Percentiles rank a stretch among this genome's conserved stretches.
These are phyloP conservation scores for Isaurus tuberculatus DNA, from an alignment of 92 coral and sea anemone species.

Conservation along the genomic window DNA sequence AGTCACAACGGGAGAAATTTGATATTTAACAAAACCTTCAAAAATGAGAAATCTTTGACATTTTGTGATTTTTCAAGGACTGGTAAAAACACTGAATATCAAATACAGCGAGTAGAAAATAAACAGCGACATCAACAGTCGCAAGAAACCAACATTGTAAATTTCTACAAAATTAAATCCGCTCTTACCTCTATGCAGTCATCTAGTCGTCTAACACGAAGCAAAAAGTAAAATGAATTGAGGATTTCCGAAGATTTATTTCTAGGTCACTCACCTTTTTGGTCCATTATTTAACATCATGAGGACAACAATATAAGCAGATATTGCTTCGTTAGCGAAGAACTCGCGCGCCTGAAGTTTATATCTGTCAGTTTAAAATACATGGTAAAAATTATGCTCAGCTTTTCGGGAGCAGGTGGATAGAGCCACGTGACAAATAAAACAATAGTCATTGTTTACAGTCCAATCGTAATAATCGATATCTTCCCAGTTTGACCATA, in stretches of 20 bases:
- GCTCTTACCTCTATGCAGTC: conserved; percentile 20
- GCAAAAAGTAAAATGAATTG: background rate
- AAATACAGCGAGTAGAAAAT: background rate
- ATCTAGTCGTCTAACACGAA: conserved; percentile 24
- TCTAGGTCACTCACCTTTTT: conserved; percentile 11
- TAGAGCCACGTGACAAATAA: conserved; percentile 77
- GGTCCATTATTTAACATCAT: conserved; percentile 32
- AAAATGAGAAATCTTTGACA: conserved; percentile 27
- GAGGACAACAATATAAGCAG: conserved; percentile 10
- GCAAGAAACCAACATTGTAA: background rate
- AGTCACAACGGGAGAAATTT: conserved; percentile 4
- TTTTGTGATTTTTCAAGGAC: conserved; percentile 4
- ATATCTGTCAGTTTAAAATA: conserved; percentile 15
- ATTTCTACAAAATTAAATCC: conserved; percentile 18
- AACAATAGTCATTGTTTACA: conserved; percentile 35
- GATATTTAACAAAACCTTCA: background rate
- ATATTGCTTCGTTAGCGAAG: conserved; percentile 13
- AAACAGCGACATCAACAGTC: background rate
- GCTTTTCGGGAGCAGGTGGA: conserved; percentile 77
- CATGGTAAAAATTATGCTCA: conserved; percentile 62
- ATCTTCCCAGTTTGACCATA: conserved; percentile 37
- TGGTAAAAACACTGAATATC: background rate
- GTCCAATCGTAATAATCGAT: conserved; percentile 22
- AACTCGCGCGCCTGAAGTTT: conserved; percentile 37
- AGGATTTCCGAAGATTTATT: background rate